A percentile compares a stretch with the other conserved stretches of the same genome.
Conservation (phyloP, 2,113 vertebrate species). For the Crotalus horridus region DNA sequence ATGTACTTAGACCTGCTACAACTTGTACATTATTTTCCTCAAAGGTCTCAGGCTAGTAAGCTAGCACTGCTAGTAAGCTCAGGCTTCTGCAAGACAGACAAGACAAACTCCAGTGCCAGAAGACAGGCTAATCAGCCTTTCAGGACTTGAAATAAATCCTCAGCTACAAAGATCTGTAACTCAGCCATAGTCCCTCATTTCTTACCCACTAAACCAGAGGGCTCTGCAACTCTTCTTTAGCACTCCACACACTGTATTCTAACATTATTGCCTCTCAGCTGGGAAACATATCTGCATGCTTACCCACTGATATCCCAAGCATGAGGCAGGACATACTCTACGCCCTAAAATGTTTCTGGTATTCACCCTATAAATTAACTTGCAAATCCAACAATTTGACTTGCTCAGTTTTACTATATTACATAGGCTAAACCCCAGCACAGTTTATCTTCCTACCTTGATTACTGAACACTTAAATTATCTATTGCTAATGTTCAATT, state of each 20-base stretch:
- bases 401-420: not conserved
- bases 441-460: not conserved
- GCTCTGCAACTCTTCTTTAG: not conserved
- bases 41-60: not conserved
- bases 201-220: not conserved
- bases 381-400: not conserved
- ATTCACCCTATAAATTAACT: not conserved
- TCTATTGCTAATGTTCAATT: not conserved
- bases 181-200: not conserved
- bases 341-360: not conserved
- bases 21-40: not conserved
- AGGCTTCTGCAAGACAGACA: not conserved
- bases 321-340: not conserved
- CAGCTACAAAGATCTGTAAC: not conserved
- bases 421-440: not conserved
- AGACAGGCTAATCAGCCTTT: not conserved
- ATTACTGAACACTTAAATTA: not conserved
- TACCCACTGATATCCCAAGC: not conserved
- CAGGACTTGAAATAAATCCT: not conserved
- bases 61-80: not conserved
- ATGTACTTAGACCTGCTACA: not conserved
- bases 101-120: not conserved
- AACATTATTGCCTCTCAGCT: not conserved
- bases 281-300: not conserved
- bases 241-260: not conserved